Evolutionary conservation across 2,888 invertebrate genomes (phyloP).

Genomic region (Melanostoma mellinum): DNA sequence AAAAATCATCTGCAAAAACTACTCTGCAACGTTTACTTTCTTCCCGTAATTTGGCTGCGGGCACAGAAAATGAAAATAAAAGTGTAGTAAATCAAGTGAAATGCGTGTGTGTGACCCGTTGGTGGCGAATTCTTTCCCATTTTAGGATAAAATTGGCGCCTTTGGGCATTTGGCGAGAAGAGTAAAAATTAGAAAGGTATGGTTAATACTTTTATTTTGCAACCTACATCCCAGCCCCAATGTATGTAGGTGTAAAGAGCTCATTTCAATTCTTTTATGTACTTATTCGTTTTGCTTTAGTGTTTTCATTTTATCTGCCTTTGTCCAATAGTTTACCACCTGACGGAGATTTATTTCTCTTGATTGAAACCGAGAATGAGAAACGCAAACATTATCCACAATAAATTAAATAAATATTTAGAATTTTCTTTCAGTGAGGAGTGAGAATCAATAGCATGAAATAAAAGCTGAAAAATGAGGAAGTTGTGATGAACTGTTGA

Average conservation of each 20-base stretch:
- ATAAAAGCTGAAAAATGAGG: conserved; percentile 33
- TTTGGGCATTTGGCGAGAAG: conserved; percentile 37
- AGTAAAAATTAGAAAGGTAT: conserved; percentile 30
- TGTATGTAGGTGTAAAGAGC: conserved; percentile 48
- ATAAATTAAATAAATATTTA: conserved; percentile 24
- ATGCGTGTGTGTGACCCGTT: conserved; percentile 17
- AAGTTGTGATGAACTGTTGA: background rate
- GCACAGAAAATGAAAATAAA: conserved; percentile 65
- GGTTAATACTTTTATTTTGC: conserved; percentile 44
- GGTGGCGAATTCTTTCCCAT: conserved; percentile 36
- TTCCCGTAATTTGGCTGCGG: conserved; percentile 43
- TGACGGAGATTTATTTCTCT: conserved; percentile 35
- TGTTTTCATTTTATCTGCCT: conserved; percentile 27
- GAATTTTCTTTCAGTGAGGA: conserved; percentile 10
- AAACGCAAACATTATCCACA: conserved; percentile 19
- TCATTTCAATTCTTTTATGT: conserved; percentile 37
- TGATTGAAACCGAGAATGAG: conserved; percentile 25
- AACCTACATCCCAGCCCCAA: conserved; percentile 58
- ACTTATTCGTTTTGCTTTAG: conserved; percentile 5
- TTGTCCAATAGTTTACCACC: conserved; percentile 34
- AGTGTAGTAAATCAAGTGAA: conserved; percentile 45
- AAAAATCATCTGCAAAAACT: conserved; percentile 49
- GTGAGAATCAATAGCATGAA: conserved; percentile 29
- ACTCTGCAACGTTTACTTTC: conserved; percentile 64
- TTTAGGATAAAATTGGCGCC: conserved; percentile 57